A percentile compares a stretch with the other conserved stretches of the same genome.
Conservation (phyloP, 2,888 invertebrate species). For the Eledone cirrhosa region DNA sequence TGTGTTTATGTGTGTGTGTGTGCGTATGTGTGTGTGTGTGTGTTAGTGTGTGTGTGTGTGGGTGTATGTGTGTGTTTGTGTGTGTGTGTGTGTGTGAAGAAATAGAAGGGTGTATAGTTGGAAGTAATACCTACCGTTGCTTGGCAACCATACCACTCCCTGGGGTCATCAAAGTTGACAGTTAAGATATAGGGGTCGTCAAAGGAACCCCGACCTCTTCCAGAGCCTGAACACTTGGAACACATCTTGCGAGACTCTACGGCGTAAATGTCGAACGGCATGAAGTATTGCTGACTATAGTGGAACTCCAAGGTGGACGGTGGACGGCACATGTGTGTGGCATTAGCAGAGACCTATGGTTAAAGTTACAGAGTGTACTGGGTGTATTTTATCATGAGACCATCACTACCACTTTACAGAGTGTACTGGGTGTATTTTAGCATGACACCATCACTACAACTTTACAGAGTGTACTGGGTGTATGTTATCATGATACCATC, state of each 20-base stretch:
- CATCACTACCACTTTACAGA: no score
- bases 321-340: neutral
- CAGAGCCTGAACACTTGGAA: conserved; percentile 22
- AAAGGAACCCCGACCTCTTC: neutral
- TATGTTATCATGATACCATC: no score
- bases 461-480: no score
- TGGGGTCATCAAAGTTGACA: neutral
- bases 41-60: no score
- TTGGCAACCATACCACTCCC: neutral
- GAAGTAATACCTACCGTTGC: neutral
- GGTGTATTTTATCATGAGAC: no score
- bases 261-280: conserved; percentile 25
- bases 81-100: no score
- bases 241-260: neutral
- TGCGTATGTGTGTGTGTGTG: no score
- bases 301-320: neutral
- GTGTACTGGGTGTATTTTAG: no score
- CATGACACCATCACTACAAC: no score
- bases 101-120: no score
- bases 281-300: conserved; percentile 14
- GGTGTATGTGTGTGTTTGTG: no score
- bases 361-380: neutral
- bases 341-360: neutral
- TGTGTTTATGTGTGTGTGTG: no score
- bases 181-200: neutral